phyloP scores from a whole-genome alignment of 2,797 vertebrate genomes.

The Tapera naevia region DNA sequence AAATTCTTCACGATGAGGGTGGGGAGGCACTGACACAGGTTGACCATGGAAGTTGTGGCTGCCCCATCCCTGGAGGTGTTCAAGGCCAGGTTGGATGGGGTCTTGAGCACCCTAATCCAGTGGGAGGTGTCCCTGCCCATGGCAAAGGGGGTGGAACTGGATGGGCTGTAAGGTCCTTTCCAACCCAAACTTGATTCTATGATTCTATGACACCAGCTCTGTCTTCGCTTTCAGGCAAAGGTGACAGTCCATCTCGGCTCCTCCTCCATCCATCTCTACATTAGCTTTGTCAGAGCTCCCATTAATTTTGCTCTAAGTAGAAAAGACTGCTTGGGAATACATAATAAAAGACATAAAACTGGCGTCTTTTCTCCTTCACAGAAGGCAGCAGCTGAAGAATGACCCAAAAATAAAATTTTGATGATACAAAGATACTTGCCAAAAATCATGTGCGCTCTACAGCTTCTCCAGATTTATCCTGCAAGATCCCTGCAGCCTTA shows the following conservation, averaged over 20 bases:
- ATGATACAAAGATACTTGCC: constrained; percentile 38
- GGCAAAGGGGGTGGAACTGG: too few species aligned
- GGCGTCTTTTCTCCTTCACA: constrained; percentile 7
- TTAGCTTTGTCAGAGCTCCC: not conserved
- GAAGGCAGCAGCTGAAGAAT: constrained; percentile 46
- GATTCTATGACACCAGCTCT: not conserved
- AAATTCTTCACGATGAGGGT: too few species aligned
- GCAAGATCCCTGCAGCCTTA: not conserved
- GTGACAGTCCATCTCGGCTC: not conserved
- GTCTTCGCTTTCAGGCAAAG: rapidly evolving
- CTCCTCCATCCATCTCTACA: not conserved
- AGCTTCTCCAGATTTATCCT: not conserved
- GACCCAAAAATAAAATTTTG: constrained; percentile 44
- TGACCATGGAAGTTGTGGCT: too few species aligned
- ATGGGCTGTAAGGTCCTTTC: too few species aligned
- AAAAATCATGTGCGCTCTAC: constrained; percentile 5
- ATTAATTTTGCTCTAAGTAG: not conserved
- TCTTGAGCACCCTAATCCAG: too few species aligned
- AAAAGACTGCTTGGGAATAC: not conserved
- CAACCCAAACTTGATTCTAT: too few species aligned
- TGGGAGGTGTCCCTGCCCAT: too few species aligned
- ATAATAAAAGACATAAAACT: constrained; percentile 17
- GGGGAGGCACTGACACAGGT: too few species aligned
- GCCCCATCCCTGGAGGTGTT: too few species aligned
- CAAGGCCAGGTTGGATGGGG: too few species aligned